Evolutionary conservation across 1,140 invertebrate genomes (phyloP), one percentile per base, ranked within the genome.

Genomic region (Pygmarrhopalites habei): DNA sequence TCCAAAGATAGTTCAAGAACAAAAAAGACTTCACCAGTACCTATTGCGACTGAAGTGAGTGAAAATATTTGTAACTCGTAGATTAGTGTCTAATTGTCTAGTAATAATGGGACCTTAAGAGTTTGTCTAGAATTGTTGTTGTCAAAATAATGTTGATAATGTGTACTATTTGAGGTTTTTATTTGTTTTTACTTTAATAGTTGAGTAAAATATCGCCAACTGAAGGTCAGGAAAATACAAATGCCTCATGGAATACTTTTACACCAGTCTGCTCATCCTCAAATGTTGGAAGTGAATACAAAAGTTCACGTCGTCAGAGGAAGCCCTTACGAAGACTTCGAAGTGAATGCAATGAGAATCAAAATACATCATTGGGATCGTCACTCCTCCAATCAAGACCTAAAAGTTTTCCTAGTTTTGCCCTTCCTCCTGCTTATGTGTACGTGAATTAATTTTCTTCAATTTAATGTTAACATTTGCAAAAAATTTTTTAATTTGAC

Each of bases 321-420:
- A 23, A 7, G 14, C 53, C 53, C 14, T 19, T 56, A 7, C 29
- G 53, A 35, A 56, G 53, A 56, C 12, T 56, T 7, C 5, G 30
- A 30, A 56, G 53, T 56, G 53, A 56, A 28, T 29, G 12, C 28
- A 56, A 56, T 41, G 25, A 3, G n/a, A 56, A n/a, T 5, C 17
- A 47, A 47, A 47, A 47, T 7, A 35, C 23, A 53, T 25, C 51
- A n/a, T 14, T 14, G n/a, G 28, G 28, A 15, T 28, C 49, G 4
- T 52, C 49, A 12, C 23, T 56, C 4, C 35, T 56, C 2, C 29
- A n/a, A 32, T 56, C 53, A 4, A 3, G 53, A 7, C 53, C 53
- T 10, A 56, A 41, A 41, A 56, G 53, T 39, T 23, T 56, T 21
- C 53, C 53, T 4, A 56, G 53, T 41, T 56, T 56, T 41, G 25